Evolutionary conservation across 2,113 vertebrate genomes (phyloP).

Genomic region (Sinocyclocheilus rhinocerous): DNA sequence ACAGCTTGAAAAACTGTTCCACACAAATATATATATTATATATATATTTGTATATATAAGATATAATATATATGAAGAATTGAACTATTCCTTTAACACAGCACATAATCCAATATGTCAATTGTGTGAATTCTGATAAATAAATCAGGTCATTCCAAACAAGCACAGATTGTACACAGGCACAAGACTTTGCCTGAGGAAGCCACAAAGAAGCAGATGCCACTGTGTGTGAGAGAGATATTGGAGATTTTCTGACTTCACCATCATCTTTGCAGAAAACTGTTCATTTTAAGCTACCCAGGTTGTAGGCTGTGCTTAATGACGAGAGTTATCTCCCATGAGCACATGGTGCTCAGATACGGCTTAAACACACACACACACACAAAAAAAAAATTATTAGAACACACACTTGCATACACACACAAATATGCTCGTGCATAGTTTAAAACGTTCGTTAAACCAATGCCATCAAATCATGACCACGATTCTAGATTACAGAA

Average conservation of each 20-base stretch:
- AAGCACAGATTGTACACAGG: conserved; percentile 28
- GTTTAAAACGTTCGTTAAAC: neutral
- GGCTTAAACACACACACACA: conserved; percentile 6
- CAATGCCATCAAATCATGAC: neutral
- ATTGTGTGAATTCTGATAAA: conserved; percentile 23
- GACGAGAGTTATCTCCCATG: conserved; percentile 36
- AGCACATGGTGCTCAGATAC: conserved; percentile 8
- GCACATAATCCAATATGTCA: conserved; percentile 21
- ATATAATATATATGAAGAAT: neutral
- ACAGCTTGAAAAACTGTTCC: too few species aligned
- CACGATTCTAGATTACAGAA: neutral
- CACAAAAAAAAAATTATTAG: neutral
- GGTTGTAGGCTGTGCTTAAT: conserved; percentile 36
- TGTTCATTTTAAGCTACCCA: conserved; percentile 13
- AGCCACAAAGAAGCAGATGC: conserved; percentile 30
- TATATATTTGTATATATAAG: too few species aligned
- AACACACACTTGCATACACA: neutral
- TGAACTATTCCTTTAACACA: neutral
- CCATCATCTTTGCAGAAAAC: conserved; percentile 39
- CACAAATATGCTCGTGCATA: neutral
- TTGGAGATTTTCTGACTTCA: conserved; percentile 25
- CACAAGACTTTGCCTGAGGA: conserved; percentile 35
- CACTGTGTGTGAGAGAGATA: conserved; percentile 28
- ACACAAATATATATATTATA: too few species aligned
- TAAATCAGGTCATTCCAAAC: conserved; percentile 41